phyloP scores from a whole-genome alignment of 2,797 vertebrate species.

The Lophius americanus region DNA sequence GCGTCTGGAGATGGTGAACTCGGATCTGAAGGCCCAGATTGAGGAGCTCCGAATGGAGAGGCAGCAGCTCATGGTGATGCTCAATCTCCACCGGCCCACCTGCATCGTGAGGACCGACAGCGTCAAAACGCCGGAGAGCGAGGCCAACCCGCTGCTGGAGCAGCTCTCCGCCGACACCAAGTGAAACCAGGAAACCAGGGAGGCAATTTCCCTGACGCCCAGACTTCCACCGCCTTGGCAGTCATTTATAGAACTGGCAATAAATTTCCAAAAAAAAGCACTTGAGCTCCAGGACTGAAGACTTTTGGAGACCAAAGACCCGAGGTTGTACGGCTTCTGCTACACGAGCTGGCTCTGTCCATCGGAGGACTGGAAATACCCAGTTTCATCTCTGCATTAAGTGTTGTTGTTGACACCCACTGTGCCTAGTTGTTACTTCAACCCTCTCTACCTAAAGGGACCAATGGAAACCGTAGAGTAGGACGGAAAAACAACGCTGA shows the following conservation, averaged over 20 bases:
- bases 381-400: constrained; percentile 60
- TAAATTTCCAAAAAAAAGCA: constrained; percentile 68
- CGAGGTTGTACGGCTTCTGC: constrained; percentile 54
- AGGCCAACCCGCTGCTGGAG: constrained; percentile 88
- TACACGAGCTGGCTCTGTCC: constrained; percentile 75
- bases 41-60: constrained; percentile 93
- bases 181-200: constrained; percentile 57
- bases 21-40: constrained; percentile 94
- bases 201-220: constrained; percentile 20
- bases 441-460: constrained; percentile 72
- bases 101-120: constrained; percentile 96
- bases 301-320: constrained; percentile 70
- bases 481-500: constrained; percentile 52
- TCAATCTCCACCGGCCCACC: constrained; percentile 94
- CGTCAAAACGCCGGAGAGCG: constrained; percentile 88
- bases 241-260: constrained; percentile 55
- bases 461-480: constrained; percentile 58
- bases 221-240: constrained; percentile 42
- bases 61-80: constrained; percentile 95
- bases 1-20: constrained; percentile 93
- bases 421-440: constrained; percentile 73
- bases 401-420: constrained; percentile 64
- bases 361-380: constrained; percentile 63
- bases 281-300: constrained; percentile 72
- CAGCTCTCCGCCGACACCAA: constrained; percentile 73